Evolutionary conservation across 2,797 vertebrate species (phyloP), one percentile per base, ranked within the genome.

Genomic region (Poeciliopsis turneri): DNA sequence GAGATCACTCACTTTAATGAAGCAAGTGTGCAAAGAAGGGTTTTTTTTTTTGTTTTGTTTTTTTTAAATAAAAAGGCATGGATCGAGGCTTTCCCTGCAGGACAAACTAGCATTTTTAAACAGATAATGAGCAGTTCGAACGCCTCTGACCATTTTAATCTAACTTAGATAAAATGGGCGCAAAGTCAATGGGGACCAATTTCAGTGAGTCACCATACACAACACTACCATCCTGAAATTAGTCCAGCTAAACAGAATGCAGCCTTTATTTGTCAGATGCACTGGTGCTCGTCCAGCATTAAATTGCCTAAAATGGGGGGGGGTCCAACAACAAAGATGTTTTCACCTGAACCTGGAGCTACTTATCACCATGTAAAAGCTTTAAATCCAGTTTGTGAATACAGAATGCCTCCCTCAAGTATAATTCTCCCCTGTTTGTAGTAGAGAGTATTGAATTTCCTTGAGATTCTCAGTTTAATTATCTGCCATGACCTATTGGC

Each of bases 381-480:
- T 79, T 79, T 76, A 81, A 46, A 84, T 85, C 64, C 81, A 84
- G 57, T 71, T 79, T 66, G 61, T 82, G 85, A 83, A 86, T 82
- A 80, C 59, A 83, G 77, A 79, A 78, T 73, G 73, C 78, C 41
- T 82, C 86, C 79, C 80, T 76, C 12, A 77, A 74, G 84, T 84
- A 78, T 61, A 2, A 41, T 41, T 43, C 59, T 66, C 84, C 74
- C 84, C 61, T 57, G 33, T 73, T 86, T 90, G 78, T 86, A 90
- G 89, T 82, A 70, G 71, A 79, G 81, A 75, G 76, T 87, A 92
- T 89, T 89, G 91, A 89, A 88, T 92, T 92, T 91, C 87, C 77
- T 79, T 91, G 83, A 76, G 87, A 83, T 88, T 81, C 82, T 88
- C 80, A 49, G 68, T 92, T 91, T 92, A 92, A 92, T 93, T 92